Base-by-base conservation (phyloP, 1,140 invertebrate species). In the Homarus americanus region DNA sequence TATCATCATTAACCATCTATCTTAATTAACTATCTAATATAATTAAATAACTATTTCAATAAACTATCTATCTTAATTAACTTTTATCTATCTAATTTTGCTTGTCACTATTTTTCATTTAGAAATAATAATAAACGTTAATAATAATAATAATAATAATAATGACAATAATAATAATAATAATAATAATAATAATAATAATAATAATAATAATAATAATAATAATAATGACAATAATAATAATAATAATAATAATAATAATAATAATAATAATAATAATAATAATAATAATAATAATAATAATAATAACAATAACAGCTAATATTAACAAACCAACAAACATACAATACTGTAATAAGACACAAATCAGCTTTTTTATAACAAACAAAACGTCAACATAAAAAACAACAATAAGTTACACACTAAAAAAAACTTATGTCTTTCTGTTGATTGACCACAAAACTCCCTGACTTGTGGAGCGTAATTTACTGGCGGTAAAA, bases 401-500 rank as follows among this genome's bases (percentile, higher is more conserved):
- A 69, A 69, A 69, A 28, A 0, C 63, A 2, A 32, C 63, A 32
- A 69, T 9, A 32, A 28, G 63, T n/a, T n/a, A n/a, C n/a, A n/a
- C n/a, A n/a, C n/a, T n/a, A n/a, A n/a, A 32, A 32, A 32, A n/a
- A 32, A 69, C n/a, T 32, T 32, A 69, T 32, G n/a, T 9, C 4
- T 28, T 32, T 12, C 63, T 69, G 63, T 69, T 69, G n/a, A 28
- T 69, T 69, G 5, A 9, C 63, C 63, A 7, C 63, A 69, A 69
- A 69, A 69, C 9, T 5, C n/a, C 7, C n/a, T 69, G 88, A 76
- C 80, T 83, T 75, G 80, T 75, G 80, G 88, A 28, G 69, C 69
- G 79, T 66, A 90, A 90, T 90, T 83, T 83, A 78, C 32, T 66
- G 80, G 72, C 72, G 63, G 73, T 83, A 90, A 90, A 90, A 90